These are phyloP conservation scores for Lytechinus variegatus DNA, from an alignment of 35 echinoderm and acorn worm genomes.

Conservation along the genomic window DNA sequence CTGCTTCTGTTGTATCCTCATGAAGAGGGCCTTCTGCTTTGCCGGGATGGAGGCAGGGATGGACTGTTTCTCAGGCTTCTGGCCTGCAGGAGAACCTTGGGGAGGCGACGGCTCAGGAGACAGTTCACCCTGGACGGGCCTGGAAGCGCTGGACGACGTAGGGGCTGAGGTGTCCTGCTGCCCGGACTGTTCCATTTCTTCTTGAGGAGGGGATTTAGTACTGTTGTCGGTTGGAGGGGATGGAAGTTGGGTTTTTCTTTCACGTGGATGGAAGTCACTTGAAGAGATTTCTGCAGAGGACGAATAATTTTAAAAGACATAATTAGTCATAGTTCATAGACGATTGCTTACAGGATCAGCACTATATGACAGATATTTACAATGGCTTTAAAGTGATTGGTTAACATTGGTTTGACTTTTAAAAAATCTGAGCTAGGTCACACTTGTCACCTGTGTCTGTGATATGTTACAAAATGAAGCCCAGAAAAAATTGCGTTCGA, in stretches of 20 bases:
- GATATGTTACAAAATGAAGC: too few species aligned
- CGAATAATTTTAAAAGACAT: too few species aligned
- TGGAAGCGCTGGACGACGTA: background rate
- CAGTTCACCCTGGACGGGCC: background rate
- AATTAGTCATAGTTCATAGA: background rate
- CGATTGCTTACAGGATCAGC: background rate
- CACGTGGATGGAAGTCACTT: background rate
- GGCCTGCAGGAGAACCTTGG: background rate
- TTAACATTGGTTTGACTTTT: too few species aligned
- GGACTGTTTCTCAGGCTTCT: background rate
- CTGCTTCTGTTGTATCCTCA: constrained; percentile 92
- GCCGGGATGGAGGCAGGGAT: constrained; percentile 56
- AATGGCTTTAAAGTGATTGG: too few species aligned
- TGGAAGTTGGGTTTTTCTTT: background rate
- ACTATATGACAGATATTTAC: too few species aligned
- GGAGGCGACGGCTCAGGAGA: background rate
- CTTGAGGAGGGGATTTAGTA: background rate
- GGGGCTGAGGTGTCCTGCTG: background rate
- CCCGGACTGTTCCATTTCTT: background rate
- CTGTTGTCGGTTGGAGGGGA: constrained; percentile 12
- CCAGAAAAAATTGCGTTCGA: too few species aligned
- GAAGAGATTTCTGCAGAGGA: background rate
- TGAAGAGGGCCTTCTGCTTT: constrained; percentile 81
- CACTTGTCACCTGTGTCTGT: too few species aligned
- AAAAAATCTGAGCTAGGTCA: too few species aligned